Conservation (phyloP, 1,140 invertebrate species). For the Harpegnathos saltator region DNA sequence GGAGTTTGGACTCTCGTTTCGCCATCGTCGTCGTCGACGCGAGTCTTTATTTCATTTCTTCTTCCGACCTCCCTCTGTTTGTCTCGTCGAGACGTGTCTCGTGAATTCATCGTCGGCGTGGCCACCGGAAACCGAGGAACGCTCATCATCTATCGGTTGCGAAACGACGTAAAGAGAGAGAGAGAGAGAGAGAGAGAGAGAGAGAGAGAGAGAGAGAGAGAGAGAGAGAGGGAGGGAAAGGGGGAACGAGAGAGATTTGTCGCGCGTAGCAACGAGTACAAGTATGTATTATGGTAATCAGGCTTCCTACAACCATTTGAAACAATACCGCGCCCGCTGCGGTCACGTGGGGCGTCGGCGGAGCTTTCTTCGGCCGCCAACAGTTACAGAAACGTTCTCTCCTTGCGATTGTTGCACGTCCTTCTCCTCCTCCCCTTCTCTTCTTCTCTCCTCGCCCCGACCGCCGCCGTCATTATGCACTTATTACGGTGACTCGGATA, state of each 20-base stretch:
- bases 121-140: slow-evolving; percentile 31
- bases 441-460: slow-evolving; percentile 8
- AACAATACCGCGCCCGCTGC: slow-evolving; percentile 36
- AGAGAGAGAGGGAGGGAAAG: too few species aligned
- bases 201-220: neutral
- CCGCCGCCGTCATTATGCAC: slow-evolving; percentile 57
- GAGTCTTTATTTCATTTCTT: too few species aligned
- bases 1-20: too few species aligned
- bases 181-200: neutral
- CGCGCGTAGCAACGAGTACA: slow-evolving; percentile 41
- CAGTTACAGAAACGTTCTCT: slow-evolving; percentile 49
- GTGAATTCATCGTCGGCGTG: neutral
- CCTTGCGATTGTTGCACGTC: slow-evolving; percentile 11
- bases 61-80: too few species aligned
- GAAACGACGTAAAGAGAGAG: neutral
- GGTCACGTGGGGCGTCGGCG: slow-evolving; percentile 17
- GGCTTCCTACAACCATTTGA: slow-evolving; percentile 54
- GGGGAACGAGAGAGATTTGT: slow-evolving; percentile 12
- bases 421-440: too few species aligned
- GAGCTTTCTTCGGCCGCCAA: slow-evolving; percentile 29
- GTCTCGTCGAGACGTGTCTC: too few species aligned
- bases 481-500: slow-evolving; percentile 65
- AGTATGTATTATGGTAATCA: slow-evolving; percentile 57
- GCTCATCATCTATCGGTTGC: slow-evolving; percentile 31
- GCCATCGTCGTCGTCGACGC: too few species aligned